Conservation (phyloP, 2,113 vertebrate species). For the Chlamydotis undulata region DNA sequence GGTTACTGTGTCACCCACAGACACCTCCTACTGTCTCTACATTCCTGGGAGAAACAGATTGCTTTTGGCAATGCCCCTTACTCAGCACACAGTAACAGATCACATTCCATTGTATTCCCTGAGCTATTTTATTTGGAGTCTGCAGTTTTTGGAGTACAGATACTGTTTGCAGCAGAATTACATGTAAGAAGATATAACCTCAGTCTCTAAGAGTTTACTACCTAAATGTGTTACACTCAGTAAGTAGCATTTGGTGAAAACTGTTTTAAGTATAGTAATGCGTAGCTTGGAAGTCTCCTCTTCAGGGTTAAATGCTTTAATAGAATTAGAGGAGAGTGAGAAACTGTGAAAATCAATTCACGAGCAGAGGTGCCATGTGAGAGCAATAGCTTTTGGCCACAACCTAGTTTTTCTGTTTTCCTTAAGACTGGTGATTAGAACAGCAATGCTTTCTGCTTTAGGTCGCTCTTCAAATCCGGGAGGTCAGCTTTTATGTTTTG, state of each 20-base stretch:
- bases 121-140: constrained; percentile 1
- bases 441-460: background rate
- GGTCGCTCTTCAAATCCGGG: background rate
- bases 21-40: background rate
- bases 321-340: background rate
- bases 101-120: background rate
- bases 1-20: background rate
- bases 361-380: background rate
- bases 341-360: background rate
- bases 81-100: constrained; percentile 6
- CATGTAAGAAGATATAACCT: background rate
- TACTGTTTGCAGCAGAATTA: constrained; percentile 7
- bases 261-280: background rate
- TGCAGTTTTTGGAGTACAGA: background rate
- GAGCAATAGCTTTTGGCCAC: background rate
- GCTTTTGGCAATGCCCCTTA: background rate
- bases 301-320: background rate
- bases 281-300: background rate
- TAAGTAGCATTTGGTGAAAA: background rate
- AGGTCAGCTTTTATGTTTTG: background rate
- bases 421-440: background rate
- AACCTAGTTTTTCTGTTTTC: background rate
- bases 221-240: background rate
- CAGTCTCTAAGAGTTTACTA: background rate
- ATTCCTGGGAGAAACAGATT: background rate